Percentiles rank a stretch among this genome's conserved stretches.
phyloP scores from a whole-genome alignment of 2,797 vertebrate species.

The Remorina albescens region DNA sequence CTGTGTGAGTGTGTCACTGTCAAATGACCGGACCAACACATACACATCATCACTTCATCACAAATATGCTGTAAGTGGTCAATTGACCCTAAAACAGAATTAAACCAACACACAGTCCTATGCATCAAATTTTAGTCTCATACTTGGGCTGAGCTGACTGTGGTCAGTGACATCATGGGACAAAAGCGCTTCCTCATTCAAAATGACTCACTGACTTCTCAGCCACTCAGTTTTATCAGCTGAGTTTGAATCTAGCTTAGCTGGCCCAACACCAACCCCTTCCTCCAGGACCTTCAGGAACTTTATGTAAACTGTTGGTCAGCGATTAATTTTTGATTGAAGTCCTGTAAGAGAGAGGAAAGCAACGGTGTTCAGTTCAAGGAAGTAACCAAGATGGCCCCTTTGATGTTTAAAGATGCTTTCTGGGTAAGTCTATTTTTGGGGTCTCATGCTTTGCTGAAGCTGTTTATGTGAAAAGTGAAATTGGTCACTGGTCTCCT shows the following conservation, averaged over 20 bases:
- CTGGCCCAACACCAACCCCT: background rate
- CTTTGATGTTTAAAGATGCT: constrained; percentile 91
- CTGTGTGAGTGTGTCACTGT: background rate
- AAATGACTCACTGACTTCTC: constrained; percentile 59
- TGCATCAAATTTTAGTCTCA: constrained; percentile 12
- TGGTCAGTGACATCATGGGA: constrained; percentile 84
- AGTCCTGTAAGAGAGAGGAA: background rate
- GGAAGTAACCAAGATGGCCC: constrained; percentile 70
- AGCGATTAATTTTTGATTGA: background rate
- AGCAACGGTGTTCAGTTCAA: constrained; percentile 6
- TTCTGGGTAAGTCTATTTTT: constrained; percentile 92
- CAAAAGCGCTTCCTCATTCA: constrained; percentile 89
- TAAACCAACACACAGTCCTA: background rate
- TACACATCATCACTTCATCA: background rate
- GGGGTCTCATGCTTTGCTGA: background rate
- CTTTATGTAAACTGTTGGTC: background rate
- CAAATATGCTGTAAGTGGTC: too few species aligned
- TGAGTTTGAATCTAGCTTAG: constrained; percentile 57
- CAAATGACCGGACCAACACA: background rate
- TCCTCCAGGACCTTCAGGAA: background rate
- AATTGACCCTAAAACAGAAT: background rate
- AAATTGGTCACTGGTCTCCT: background rate
- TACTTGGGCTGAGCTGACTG: constrained; percentile 53
- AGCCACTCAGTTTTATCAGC: too few species aligned
- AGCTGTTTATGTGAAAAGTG: background rate